Base-by-base conservation (phyloP, 2,888 invertebrate species). In the Ectemnius cavifrons region DNA sequence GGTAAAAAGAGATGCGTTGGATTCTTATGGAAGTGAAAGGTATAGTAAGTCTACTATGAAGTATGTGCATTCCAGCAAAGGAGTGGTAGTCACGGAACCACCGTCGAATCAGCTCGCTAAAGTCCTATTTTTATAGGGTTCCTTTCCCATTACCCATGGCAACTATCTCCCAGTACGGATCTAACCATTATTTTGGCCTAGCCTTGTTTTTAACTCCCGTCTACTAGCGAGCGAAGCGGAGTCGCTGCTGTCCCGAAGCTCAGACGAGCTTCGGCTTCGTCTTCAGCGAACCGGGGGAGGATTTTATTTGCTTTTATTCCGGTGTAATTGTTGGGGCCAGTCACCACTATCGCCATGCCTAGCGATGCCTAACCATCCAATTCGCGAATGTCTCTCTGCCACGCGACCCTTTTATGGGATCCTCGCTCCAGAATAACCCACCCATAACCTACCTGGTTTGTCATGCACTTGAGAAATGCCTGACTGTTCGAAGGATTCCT, bases 251-350 rank as follows among this genome's bases (percentile, higher is more conserved):
- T 37, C 37, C 37, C 37, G 37, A 37, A 11, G 8, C 37, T 37
- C 37, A 6, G 37, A 37, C 37, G 37, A 37, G 37, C 63, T 61
- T 66, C 61, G 62, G 2, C 66, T 67, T 52, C 70, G 61, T 59
- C 66, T 58, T 62, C 8, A 37, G 37, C 14, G 16, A 16, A 13
- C 61, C 57, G 60, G 66, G 47, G 73, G 62, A 79, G 78, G 81
- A 81, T 85, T 89, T 88, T 86, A 87, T 88, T 89, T 86, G 87
- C 86, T 89, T 89, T 89, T 89, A 89, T 90, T 89, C 89, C 77
- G 81, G 82, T 89, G 89, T 90, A 89, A 90, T 90, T 90, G 89
- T 89, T 89, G 87, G 89, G 89, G 85, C 89, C 89, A 90, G 89
- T 89, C 89, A 89, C 89, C 89, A 89, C 89, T 89, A 89, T 89